Percentiles rank a stretch among this genome's conserved stretches.
Evolutionary conservation across 2,888 invertebrate species (phyloP).

Genomic region (Onchidella celtica): DNA sequence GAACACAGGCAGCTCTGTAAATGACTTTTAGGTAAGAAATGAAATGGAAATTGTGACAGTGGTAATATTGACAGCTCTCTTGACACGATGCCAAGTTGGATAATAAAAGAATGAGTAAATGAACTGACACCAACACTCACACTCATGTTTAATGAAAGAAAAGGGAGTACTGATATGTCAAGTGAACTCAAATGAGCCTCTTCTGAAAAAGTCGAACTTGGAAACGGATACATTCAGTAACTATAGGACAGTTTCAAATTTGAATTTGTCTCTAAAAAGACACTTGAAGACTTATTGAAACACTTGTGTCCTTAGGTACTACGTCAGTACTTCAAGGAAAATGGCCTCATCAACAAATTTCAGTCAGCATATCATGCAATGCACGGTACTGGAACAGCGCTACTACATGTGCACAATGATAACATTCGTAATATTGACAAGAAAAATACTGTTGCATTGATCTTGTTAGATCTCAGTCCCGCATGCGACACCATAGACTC

Average conservation of each 20-base stretch:
- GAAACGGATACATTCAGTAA: not conserved
- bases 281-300: not conserved
- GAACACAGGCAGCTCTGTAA: not conserved
- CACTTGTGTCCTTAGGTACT: not conserved
- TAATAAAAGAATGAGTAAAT: not conserved
- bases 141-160: not conserved
- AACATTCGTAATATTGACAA: not conserved
- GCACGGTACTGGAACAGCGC: not conserved
- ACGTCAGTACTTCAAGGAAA: not conserved
- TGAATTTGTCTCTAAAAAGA: too few relatives aligned
- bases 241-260: not conserved
- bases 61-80: not conserved
- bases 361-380: not conserved
- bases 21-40: not conserved
- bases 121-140: not conserved
- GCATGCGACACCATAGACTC: not conserved
- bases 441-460: not conserved
- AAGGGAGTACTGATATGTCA: not conserved
- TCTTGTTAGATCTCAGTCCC: not conserved
- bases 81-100: not conserved
- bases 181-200: not conserved
- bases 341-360: not conserved
- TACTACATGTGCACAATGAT: not conserved
- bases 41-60: not conserved
- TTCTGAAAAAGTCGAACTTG: not conserved